Evolutionary conservation across 2,888 invertebrate genomes (phyloP).

Genomic region (Drosophila mettleri): DNA sequence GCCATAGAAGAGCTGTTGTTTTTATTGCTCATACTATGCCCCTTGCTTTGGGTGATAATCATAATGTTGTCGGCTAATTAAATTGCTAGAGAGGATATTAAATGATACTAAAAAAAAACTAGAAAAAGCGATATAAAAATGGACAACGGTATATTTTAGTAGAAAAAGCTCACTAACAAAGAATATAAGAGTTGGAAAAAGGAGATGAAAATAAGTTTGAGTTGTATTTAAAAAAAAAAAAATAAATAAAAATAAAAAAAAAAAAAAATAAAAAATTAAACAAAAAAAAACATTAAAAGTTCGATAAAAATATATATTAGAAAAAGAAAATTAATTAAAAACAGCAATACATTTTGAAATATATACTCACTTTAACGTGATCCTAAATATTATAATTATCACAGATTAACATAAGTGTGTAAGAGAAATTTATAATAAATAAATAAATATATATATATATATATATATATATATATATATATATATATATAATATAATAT

Average conservation of each 20-base stretch:
- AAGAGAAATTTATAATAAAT: background rate
- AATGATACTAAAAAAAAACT: slow-evolving; percentile 37
- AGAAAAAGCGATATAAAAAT: slow-evolving; percentile 2
- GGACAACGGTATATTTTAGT: slow-evolving; percentile 8
- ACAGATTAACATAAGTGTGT: no score
- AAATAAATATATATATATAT: background rate
- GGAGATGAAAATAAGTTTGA: background rate
- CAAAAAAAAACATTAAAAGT: no score
- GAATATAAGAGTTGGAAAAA: background rate
- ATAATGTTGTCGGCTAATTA: slow-evolving; percentile 65
- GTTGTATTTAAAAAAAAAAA: no score
- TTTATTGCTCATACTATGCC: slow-evolving; percentile 26
- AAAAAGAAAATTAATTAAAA: no score
- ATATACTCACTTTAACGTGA: no score
- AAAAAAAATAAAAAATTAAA: no score
- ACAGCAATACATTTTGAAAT: no score
- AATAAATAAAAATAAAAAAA: no score
- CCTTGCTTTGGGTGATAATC: slow-evolving; percentile 49
- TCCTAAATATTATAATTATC: no score
- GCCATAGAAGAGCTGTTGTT: slow-evolving; percentile 20
- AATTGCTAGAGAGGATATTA: slow-evolving; percentile 51
- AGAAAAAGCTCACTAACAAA: background rate
- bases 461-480: no score
- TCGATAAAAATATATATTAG: no score
- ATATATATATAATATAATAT: no score